Evolutionary conservation across 2,888 invertebrate genomes (phyloP).

Genomic region (Synanthedon myopaeformis): DNA sequence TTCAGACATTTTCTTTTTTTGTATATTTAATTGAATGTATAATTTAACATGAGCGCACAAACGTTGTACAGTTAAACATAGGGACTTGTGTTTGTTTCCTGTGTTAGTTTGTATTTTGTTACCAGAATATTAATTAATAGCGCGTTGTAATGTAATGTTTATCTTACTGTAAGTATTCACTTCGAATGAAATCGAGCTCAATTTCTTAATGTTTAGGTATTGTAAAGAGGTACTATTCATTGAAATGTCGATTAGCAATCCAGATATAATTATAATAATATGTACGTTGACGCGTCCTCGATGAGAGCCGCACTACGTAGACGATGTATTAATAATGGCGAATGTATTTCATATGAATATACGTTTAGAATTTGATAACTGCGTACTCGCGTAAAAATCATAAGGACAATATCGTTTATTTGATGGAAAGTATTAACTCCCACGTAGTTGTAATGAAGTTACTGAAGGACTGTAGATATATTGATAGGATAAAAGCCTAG

Average conservation of each 20-base stretch:
- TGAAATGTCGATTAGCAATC: conserved; percentile 41
- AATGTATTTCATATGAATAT: conserved; percentile 45
- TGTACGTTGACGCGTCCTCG: conserved; percentile 54
- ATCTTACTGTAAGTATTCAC: conserved; percentile 27
- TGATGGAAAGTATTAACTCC: conserved; percentile 54
- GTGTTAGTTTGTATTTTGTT: conserved; percentile 33
- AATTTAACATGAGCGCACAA: conserved; percentile 65
- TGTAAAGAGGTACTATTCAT: conserved; percentile 49
- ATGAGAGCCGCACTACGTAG: conserved; percentile 56
- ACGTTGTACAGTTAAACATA: conserved; percentile 58
- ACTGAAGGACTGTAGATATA: conserved; percentile 57
- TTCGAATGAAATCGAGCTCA: conserved; percentile 68
- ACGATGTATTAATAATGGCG: conserved; percentile 40
- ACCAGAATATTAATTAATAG: conserved; percentile 24
- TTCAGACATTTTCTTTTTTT: neutral
- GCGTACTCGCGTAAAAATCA: conserved; percentile 67
- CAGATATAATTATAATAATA: conserved; percentile 30
- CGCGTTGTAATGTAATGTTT: neutral
- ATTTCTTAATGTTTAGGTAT: conserved; percentile 58
- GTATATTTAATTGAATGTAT: conserved; percentile 14
- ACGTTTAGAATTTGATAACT: conserved; percentile 64
- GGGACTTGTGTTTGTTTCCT: conserved; percentile 37
- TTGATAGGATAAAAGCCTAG: conserved; percentile 39
- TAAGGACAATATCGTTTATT: conserved; percentile 68
- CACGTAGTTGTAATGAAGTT: conserved; percentile 43